A percentile compares a stretch with the other conserved stretches of the same genome.
Evolutionary conservation across 2,888 invertebrate genomes (phyloP).

Genomic region (Oscheius myriophilus): DNA sequence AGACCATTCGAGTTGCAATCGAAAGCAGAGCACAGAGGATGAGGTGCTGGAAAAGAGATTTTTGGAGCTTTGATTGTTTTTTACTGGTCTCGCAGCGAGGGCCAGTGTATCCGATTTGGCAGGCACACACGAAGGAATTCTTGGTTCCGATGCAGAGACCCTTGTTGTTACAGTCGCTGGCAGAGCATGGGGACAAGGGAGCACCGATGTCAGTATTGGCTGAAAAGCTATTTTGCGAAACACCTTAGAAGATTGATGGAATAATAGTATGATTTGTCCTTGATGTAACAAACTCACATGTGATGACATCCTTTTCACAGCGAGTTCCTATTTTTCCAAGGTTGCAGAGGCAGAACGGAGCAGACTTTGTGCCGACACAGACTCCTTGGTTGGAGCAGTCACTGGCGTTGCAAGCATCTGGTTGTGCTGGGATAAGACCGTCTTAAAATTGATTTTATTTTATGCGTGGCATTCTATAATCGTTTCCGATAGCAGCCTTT

Average conservation of each 20-base stretch:
- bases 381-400: conserved; percentile 61
- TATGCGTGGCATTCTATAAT: background rate
- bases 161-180: conserved; percentile 61
- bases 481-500: background rate
- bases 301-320: conserved; percentile 42
- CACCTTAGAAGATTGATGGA: no score
- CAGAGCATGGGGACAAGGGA: conserved; percentile 55
- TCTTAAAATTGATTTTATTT: background rate
- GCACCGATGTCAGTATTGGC: conserved; percentile 46
- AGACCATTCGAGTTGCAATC: conserved; percentile 63
- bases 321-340: conserved; percentile 55
- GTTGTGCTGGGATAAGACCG: conserved; percentile 10
- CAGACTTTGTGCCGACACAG: conserved; percentile 56
- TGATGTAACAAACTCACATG: conserved; percentile 9
- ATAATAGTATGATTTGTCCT: no score
- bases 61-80: background rate
- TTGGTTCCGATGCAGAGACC: conserved; percentile 62
- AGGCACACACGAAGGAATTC: conserved; percentile 54
- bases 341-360: conserved; percentile 78
- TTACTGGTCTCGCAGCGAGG: conserved; percentile 49
- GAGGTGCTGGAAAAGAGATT: conserved; percentile 37
- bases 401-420: conserved; percentile 41
- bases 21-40: conserved; percentile 51
- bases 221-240: no score
- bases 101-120: conserved; percentile 55